phyloP scores from a whole-genome alignment of 2,888 invertebrate genomes.

The Protula sp. region DNA sequence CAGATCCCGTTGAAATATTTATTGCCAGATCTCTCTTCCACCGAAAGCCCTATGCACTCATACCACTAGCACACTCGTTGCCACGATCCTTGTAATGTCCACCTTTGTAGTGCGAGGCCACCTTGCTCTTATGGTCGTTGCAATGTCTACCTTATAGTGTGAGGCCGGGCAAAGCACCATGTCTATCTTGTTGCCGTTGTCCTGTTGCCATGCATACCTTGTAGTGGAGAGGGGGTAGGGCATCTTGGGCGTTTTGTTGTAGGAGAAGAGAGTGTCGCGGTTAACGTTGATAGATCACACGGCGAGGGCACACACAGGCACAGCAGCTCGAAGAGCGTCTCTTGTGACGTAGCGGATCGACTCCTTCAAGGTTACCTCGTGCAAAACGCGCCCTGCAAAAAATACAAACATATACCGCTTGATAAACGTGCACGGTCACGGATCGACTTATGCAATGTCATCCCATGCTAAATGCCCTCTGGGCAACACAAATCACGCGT shows the following conservation, averaged over 20 bases:
- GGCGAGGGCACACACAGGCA: constrained; percentile 85
- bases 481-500: no score
- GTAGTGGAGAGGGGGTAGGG: no score
- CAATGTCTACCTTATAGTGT: constrained; percentile 90
- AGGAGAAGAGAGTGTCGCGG: constrained; percentile 91
- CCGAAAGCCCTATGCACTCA: no score
- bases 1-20: no score
- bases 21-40: no score
- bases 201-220: constrained; percentile 77
- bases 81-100: no score
- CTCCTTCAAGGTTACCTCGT: constrained; percentile 72
- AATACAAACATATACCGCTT: background rate
- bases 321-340: constrained; percentile 78
- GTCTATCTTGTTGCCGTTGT: constrained; percentile 77
- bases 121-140: no score
- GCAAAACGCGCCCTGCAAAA: constrained; percentile 41
- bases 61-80: no score
- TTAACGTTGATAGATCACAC: constrained; percentile 71
- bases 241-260: no score
- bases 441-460: background rate
- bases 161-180: constrained; percentile 94
- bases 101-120: no score
- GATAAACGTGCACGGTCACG: no score
- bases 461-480: no score
- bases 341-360: constrained; percentile 83